Evolutionary conservation across 2,888 invertebrate species (phyloP), one percentile per base, ranked within the genome.

Genomic region (Cheilosia urbana): DNA sequence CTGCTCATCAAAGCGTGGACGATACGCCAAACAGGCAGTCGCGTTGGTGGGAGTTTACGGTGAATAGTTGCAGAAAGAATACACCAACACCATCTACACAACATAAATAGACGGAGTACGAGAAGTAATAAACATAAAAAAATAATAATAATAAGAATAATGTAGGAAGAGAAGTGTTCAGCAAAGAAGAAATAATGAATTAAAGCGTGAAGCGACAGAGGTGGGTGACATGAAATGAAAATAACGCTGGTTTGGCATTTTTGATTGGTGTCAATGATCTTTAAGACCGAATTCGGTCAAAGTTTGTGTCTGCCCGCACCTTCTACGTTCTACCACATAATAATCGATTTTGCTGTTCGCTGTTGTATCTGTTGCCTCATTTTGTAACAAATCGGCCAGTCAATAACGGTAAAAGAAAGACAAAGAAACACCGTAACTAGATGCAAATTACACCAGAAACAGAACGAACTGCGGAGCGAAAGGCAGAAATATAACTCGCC

Each of bases 251-350:
- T 42, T 63, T 53, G 75, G 76, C 55, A 76, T 30, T 68, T 80
- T 73, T 68, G 69, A 68, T 72, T 80, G 76, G 79, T 85, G 84
- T 85, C 84, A 76, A 66, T 62, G 80, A 85, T 76, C 80, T 80
- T 62, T 80, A 71, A 80, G 80, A 62, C 45, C 66, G 66, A 85
- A 76, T 76, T 85, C 80, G 80, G 71, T 80, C 79, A 84, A 57
- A 71, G 37, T 68, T 55, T 51, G 49, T 63, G 49, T 0, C 13
- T 27, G 17, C 13, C n/a, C 37, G 27, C 37, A 17, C 30, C 58
- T 58, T 37, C 37, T 37, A 17, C 30, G 40, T 58, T 37, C 37
- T 37, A 3, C 4, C 34, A 17, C 9, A 21, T 65, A 49, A 37
- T 63, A 63, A 55, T 47, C 15, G 30, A 45, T 30, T 65, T 73